Base-by-base conservation (phyloP, 1,140 invertebrate species). In the Zaprionus inermis region DNA sequence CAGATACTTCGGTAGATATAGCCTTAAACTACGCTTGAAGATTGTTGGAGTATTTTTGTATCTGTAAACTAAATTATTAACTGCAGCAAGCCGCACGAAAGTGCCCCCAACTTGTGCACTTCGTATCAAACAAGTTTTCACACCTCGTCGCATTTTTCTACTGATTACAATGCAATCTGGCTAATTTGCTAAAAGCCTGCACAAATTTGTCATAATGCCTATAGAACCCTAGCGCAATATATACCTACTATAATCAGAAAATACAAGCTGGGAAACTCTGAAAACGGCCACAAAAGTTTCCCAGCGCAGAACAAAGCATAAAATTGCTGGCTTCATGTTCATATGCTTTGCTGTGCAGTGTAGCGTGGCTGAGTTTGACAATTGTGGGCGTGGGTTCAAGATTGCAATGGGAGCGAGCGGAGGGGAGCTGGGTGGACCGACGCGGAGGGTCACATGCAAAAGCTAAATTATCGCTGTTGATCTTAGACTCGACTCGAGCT, bases 401-500 rank as follows among this genome's bases (percentile, higher is more conserved):
- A 49, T 41, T 49, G 68, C 12, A 18, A 54, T 4, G 18, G 18
- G 20, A 18, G 20, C 7, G 24, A n/a, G 18, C 1, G 56, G 30
- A 6, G 34, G 12, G 11, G 18, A 9, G 24, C 54, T 2, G 16
- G 18, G n/a, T 14, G 34, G 63, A n/a, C 28, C 22, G 36, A 9
- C 24, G 1, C 14, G 30, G 28, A 20, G 56, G 71, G 36, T n/a
- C 49, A 64, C 38, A 76, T 70, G 66, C 67, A 75, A 75, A 75
- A 59, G 54, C 38, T 55, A 66, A 72, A 72, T 76, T 66, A 76
- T 76, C 69, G 68, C 56, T 46, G 73, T 72, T 76, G 61, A 76
- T 76, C 72, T 76, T 56, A 74, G 52, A 56, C 65, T 56, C 46
- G 38, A 52, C 32, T 59, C 46, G 24, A 28, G 72, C 69, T 76